Base-by-base conservation (phyloP, 1,140 invertebrate genomes). In the Samia ricini region DNA sequence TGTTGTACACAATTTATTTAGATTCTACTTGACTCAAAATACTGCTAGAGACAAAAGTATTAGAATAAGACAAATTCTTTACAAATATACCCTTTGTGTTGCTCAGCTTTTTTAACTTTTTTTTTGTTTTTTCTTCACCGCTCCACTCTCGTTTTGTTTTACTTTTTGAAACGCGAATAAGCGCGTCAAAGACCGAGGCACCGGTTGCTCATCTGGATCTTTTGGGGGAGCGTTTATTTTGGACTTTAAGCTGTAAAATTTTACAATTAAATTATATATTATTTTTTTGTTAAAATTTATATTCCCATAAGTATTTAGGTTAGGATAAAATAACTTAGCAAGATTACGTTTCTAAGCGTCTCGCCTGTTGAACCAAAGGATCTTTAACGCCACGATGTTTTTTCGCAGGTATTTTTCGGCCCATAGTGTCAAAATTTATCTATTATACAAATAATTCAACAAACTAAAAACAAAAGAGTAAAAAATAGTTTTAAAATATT, bases 321-420 rank as follows among this genome's bases (percentile, higher is more conserved):
- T 52, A 56, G 24, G 54, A 61, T 58, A 57, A 70, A n/a, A 51
- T 42, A 51, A 22, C 18, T 56, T 21, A 23, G n/a, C 4, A 51
- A 29, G 56, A 36, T 86, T 85, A 94, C 94, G 91, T 91, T 69
- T 91, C 86, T 21, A 93, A 74, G 64, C 94, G 89, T 71, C 87
- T 90, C 23, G 91, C 92, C 69, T 89, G 89, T 79, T 95, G 94
- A 74, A 93, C 91, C 52, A 93, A 77, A 4, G 94, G 94, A 91
- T 95, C 94, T 82, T 94, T 94, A 5, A 95, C 91, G 57, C 94
- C 94, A 61, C 91, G 87, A 71, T 95, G 94, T 85, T 94, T 95
- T 76, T 93, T 93, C 18, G 93, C 94, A 19, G 94, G 94, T 74
- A 95, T 95, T 92, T 95, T 95, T 42, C 94, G 87, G 21, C 94